Base-by-base conservation (phyloP, 1,140 invertebrate genomes). In the Wasmannia auropunctata region DNA sequence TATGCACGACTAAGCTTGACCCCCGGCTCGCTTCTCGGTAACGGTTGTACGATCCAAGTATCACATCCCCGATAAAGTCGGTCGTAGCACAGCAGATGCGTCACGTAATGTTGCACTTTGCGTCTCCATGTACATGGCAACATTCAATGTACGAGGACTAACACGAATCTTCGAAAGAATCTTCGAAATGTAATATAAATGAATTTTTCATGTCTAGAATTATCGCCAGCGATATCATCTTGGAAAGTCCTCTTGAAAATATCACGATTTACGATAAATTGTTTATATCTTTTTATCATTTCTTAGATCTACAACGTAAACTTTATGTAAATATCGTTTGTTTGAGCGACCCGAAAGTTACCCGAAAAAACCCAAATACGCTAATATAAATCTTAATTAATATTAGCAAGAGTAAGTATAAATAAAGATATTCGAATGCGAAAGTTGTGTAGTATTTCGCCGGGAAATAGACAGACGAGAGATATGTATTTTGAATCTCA, bases 1-100 rank as follows among this genome's bases (percentile, higher is more conserved):
- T 65, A 54, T 70, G 34, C 28, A 16, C n/a, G 56, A 77, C 62
- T 43, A 37, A 40, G 31, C 54, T 51, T 31, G 46, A 85, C 60
- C 74, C 37, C 16, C 49, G 43, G 25, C 22, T 56, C 56, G 72
- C 51, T 5, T 85, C 87, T 75, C 51, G 62, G 22, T 87, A 87
- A 88, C 79, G 72, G 87, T 83, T 67, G 54, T 65, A 40, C 22
- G 62, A 87, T 40, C 63, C 85, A 58, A 63, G 70, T 65, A 83
- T 83, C 67, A 63, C 84, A 86, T 87, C 46, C 46, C 46, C 40
- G 65, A 87, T 69, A 85, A 88, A 85, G 79, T 88, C 60, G 86
- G 74, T 62, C 76, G 43, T 60, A 46, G 62, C 58, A 16, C 60
- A 46, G 34, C 58, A 79, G 37, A n/a, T 37, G 34, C 62, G 14